Evolutionary conservation across 2,797 vertebrate species (phyloP).

Genomic region (Brotula barbata): DNA sequence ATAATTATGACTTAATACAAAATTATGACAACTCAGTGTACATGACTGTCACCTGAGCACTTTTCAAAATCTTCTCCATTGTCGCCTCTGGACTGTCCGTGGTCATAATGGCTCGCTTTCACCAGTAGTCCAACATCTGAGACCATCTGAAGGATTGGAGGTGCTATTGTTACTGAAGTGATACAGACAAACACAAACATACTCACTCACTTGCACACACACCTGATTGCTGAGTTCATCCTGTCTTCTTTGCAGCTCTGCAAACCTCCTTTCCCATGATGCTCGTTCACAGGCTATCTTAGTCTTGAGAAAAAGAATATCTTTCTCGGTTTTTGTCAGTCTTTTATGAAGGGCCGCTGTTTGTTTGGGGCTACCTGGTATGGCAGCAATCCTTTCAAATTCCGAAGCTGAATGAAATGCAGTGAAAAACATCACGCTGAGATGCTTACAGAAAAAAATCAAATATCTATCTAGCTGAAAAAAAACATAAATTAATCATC

Average conservation of each 20-base stretch:
- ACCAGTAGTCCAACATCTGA: slow-evolving; percentile 50
- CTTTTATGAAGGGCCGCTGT: slow-evolving; percentile 64
- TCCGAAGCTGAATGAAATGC: slow-evolving; percentile 47
- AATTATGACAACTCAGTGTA: not conserved
- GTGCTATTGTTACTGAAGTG: not conserved
- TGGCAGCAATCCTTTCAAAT: slow-evolving; percentile 40
- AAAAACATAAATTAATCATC: too few relatives aligned
- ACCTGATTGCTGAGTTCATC: slow-evolving; percentile 78
- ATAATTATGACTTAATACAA: not conserved
- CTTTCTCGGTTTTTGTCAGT: slow-evolving; percentile 78
- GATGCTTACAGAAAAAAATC: too few relatives aligned
- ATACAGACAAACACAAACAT: not conserved
- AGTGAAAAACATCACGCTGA: not conserved
- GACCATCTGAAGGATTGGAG: slow-evolving; percentile 47
- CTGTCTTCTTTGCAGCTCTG: slow-evolving; percentile 76
- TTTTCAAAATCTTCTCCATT: slow-evolving; percentile 63
- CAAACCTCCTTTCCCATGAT: slow-evolving; percentile 77
- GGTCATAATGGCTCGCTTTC: slow-evolving; percentile 34
- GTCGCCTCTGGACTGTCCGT: slow-evolving; percentile 47
- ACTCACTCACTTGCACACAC: slow-evolving; percentile 27
- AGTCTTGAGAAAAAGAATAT: slow-evolving; percentile 79
- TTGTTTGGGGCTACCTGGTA: slow-evolving; percentile 59
- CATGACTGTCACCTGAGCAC: slow-evolving; percentile 49
- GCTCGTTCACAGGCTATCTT: slow-evolving; percentile 74
- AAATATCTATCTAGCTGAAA: too few relatives aligned